Base-by-base conservation (phyloP, 64 coral and sea anemone genomes). In the Pocillopora verrucosa region DNA sequence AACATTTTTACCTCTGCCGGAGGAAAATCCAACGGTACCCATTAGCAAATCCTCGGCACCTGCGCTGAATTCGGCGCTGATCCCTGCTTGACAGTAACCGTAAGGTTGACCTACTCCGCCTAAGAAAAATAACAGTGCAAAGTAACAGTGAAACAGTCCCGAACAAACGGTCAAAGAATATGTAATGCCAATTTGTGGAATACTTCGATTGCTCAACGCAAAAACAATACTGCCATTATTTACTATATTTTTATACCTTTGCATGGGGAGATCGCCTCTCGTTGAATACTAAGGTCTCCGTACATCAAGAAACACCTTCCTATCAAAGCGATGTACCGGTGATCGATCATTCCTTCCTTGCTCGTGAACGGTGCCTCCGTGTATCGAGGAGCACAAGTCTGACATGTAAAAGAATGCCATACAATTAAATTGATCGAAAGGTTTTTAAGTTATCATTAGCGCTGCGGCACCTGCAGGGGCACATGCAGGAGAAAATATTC, bases 331-430 rank as follows among this genome's bases (percentile, higher is more conserved):
- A 62, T 60, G 25, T 62, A 81, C 35, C 25, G 24, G 16, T 81
- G 58, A 34, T 81, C 41, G 45, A 51, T 77, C 19, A 77, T 34
- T 15, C 26, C 60, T 34, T 60, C 26, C 22, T 59, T 34, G 9
- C 35, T 15, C 13, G 79, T 34, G 13, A 60, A 60, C 16, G n/a
- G 79, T 7, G 79, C 59, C 26, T 62, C 15, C 12, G 26, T 41
- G 57, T 91, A 91, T 41, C 89, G 36, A 11, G 89, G 89, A 41
- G 89, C 89, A 58, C 89, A 91, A 56, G 89, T 61, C 89, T 90
- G 62, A 73, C 41, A 51, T 61, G 45, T 72, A 67, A 26, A 72
- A 30, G 75, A 58, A 59, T 57, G 11, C 41, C 11, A 76, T 14
- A 9, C 51, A 30, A 51, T 51, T 51, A 7, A 51, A 51, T 51